Evolutionary conservation across 2,113 vertebrate genomes (phyloP).

Genomic region (Ictidomys tridecemlineatus): DNA sequence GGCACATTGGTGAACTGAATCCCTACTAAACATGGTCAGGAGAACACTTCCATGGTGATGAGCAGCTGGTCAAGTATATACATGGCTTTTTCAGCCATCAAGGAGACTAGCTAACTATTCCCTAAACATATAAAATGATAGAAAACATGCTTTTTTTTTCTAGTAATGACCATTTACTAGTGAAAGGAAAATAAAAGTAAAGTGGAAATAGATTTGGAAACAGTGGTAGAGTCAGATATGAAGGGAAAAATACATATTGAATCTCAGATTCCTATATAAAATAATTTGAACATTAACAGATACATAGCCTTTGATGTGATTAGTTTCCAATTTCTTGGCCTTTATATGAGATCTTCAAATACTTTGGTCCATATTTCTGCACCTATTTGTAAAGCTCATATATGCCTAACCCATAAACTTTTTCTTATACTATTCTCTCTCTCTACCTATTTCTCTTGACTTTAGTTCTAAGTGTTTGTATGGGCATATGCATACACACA

Average conservation of each 20-base stretch:
- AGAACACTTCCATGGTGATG: background rate
- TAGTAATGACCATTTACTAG: background rate
- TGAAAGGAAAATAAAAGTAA: constrained; percentile 3
- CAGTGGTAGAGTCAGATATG: background rate
- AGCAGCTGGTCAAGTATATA: background rate
- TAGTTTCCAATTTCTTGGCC: background rate
- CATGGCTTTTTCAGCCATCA: background rate
- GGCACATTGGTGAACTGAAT: accelerated
- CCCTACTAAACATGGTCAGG: background rate
- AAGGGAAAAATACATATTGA: background rate
- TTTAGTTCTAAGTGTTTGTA: background rate
- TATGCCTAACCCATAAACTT: background rate
- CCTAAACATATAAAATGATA: background rate
- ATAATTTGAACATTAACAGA: background rate
- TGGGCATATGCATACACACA: background rate
- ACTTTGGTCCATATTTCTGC: background rate
- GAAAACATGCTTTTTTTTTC: background rate
- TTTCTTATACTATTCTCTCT: background rate
- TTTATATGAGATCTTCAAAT: background rate
- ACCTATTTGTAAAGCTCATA: background rate
- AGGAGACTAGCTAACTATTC: background rate
- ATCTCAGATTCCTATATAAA: background rate
- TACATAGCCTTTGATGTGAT: background rate
- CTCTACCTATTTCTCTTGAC: background rate
- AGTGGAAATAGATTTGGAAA: background rate